Evolutionary conservation across 2,797 vertebrate species (phyloP).

Genomic region (Centroberyx gerrardi): DNA sequence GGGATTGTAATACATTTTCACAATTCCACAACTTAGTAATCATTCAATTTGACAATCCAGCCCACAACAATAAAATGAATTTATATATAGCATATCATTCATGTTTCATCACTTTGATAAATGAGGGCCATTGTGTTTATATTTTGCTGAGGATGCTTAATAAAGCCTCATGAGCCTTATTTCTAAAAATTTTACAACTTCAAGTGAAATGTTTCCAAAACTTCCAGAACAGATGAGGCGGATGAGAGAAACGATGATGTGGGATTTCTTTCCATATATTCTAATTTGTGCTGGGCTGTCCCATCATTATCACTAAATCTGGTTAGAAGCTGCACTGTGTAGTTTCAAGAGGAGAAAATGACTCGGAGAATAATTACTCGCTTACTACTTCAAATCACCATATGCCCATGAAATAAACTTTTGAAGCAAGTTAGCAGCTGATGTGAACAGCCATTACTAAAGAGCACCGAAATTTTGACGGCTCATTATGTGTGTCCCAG

Average conservation of each 20-base stretch:
- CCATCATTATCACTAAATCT: conserved; percentile 19
- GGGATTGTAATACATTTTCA: too few species aligned
- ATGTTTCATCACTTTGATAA: too few species aligned
- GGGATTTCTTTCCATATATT: conserved; percentile 17
- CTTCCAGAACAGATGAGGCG: neutral
- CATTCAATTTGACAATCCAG: too few species aligned
- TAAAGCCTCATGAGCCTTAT: neutral
- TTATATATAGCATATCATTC: too few species aligned
- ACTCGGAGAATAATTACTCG: neutral
- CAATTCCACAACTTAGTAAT: too few species aligned
- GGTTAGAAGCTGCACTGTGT: conserved; percentile 31
- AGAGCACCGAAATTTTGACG: neutral
- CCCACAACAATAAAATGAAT: too few species aligned
- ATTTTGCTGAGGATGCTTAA: neutral
- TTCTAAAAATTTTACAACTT: neutral
- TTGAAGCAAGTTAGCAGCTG: neutral
- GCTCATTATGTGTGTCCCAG: neutral
- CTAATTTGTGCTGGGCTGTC: conserved; percentile 21
- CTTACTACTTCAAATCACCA: conserved; percentile 27
- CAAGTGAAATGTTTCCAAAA: neutral
- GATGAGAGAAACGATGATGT: conserved; percentile 12
- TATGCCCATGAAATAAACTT: conserved; percentile 29
- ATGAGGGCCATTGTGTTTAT: too few species aligned
- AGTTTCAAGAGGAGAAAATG: conserved; percentile 2
- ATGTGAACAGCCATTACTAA: neutral